Evolutionary conservation across 2,888 invertebrate species (phyloP).

Genomic region (Polydrusus cervinus): DNA sequence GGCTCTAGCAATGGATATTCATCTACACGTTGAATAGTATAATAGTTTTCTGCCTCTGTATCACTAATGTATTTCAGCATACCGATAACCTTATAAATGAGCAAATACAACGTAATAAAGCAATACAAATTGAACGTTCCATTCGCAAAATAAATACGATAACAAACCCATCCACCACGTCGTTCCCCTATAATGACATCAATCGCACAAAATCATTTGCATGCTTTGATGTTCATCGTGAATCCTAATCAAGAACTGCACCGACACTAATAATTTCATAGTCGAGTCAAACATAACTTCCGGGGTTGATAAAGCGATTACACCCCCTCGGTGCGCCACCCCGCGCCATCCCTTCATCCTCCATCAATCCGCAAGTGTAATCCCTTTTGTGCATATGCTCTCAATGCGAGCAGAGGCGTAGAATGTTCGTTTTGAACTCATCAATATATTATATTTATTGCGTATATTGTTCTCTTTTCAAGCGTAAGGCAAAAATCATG

Average conservation of each 20-base stretch:
- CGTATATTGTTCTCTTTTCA: too few relatives aligned
- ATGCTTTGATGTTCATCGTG: constrained; percentile 21
- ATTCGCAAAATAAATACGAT: background rate
- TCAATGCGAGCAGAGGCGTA: background rate
- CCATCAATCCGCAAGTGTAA: constrained; percentile 7
- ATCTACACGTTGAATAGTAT: too few relatives aligned
- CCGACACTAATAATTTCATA: constrained; percentile 17
- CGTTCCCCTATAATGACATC: constrained; percentile 3
- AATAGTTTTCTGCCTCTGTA: too few relatives aligned
- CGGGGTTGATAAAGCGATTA: background rate
- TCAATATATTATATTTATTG: too few relatives aligned
- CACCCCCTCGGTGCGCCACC: background rate
- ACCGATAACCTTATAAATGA: too few relatives aligned
- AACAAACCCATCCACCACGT: background rate
- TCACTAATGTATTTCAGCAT: too few relatives aligned
- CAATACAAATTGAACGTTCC: background rate
- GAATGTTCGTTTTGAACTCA: background rate
- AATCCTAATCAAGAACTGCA: constrained; percentile 19
- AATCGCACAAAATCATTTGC: constrained; percentile 14
- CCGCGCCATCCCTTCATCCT: background rate
- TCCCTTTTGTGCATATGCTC: background rate
- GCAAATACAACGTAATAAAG: too few relatives aligned
- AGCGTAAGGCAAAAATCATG: too few relatives aligned
- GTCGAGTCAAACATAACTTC: constrained; percentile 25
- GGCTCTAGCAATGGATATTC: too few relatives aligned